A percentile compares a stretch with the other conserved stretches of the same genome.
Conservation (phyloP, 1,140 invertebrate genomes). For the Aporrectodea caliginosa region DNA sequence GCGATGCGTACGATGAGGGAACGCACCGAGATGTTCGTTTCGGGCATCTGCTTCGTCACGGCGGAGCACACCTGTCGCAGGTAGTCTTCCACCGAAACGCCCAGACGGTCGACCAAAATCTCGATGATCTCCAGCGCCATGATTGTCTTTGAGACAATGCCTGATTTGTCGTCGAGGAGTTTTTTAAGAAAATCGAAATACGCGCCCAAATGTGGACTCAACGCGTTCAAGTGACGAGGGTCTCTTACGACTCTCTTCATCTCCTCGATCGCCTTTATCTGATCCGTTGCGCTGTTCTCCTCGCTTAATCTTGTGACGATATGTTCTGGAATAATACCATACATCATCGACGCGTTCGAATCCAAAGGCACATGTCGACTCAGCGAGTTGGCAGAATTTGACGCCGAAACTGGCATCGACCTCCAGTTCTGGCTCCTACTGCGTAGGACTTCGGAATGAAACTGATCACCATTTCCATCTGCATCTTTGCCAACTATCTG, state of each 20-base stretch:
- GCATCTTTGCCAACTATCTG: constrained; percentile 39
- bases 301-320: constrained; percentile 50
- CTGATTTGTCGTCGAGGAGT: constrained; percentile 62
- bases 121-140: constrained; percentile 61
- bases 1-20: constrained; percentile 60
- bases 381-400: no score
- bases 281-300: constrained; percentile 50
- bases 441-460: neutral
- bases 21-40: constrained; percentile 58
- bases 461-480: constrained; percentile 4
- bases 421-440: no score
- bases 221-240: constrained; percentile 43
- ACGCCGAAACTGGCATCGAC: no score
- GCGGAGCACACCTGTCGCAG: constrained; percentile 53
- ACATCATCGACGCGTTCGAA: no score
- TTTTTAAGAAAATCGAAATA: constrained; percentile 63
- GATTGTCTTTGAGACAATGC: constrained; percentile 61
- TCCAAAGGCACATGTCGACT: no score
- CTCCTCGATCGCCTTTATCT: constrained; percentile 53
- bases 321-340: constrained; percentile 54
- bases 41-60: constrained; percentile 61
- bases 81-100: constrained; percentile 46
- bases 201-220: constrained; percentile 63
- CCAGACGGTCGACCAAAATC: constrained; percentile 53
- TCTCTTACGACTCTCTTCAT: constrained; percentile 46